These are phyloP conservation scores for Pseudomyrmex dendroicus DNA, from an alignment of 1,140 invertebrate species.

Conservation along the genomic window DNA sequence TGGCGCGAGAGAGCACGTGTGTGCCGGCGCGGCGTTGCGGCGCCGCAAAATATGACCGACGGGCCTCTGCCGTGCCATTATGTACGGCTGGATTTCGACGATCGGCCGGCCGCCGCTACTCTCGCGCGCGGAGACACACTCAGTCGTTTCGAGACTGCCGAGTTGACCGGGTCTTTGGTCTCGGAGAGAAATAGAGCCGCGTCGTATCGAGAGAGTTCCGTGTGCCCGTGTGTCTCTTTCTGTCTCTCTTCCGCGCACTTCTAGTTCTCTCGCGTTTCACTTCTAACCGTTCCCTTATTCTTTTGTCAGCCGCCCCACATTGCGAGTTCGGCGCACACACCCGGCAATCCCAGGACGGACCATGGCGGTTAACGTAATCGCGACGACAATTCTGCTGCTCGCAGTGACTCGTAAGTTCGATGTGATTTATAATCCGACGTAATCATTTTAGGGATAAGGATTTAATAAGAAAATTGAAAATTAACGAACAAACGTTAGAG, in stretches of 20 bases:
- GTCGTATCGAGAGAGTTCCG: conserved; percentile 31
- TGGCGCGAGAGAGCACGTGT: conserved; percentile 38
- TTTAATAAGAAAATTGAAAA: too few species aligned
- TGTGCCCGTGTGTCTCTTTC: conserved; percentile 16
- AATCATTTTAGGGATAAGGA: too few species aligned
- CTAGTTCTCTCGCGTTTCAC: not conserved
- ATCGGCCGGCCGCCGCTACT: conserved; percentile 54
- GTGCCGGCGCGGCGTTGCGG: conserved; percentile 44
- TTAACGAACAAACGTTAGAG: too few species aligned
- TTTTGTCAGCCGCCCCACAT: conserved; percentile 7
- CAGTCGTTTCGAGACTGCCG: conserved; percentile 82
- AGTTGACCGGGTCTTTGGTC: conserved; percentile 75
- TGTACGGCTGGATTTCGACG: conserved; percentile 62
- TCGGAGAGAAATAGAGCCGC: conserved; percentile 61
- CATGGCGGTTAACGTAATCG: conserved; percentile 60
- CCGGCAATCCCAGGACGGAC: conserved; percentile 19
- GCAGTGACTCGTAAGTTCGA: conserved; percentile 76
- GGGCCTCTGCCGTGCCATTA: conserved; percentile 43
- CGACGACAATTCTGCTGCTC: conserved; percentile 53
- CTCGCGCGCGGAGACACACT: conserved; percentile 55
- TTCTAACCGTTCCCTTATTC: not conserved
- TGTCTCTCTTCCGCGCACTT: conserved; percentile 1
- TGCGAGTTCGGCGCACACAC: conserved; percentile 8
- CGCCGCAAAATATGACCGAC: conserved; percentile 52
- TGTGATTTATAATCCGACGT: not conserved